These are phyloP conservation scores for Rhaphigaster nebulosa DNA, from an alignment of 2,888 invertebrate genomes.

Conservation along the genomic window DNA sequence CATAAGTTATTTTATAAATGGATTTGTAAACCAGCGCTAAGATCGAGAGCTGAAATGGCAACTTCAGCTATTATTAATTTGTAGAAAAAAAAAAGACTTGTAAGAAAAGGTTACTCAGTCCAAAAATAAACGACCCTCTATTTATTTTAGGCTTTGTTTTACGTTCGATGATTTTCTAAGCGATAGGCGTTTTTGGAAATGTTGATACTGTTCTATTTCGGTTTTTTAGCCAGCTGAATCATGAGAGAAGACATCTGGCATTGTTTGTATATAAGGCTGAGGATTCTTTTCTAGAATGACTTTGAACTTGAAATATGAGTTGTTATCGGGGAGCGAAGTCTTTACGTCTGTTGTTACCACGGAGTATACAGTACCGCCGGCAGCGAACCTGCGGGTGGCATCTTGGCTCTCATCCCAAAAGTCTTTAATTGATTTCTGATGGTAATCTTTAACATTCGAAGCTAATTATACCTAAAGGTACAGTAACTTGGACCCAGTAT, in stretches of 20 bases:
- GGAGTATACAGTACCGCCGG: constrained; percentile 17
- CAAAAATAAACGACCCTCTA: not conserved
- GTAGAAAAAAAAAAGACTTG: not conserved
- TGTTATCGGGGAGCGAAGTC: not conserved
- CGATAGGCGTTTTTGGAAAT: constrained; percentile 41
- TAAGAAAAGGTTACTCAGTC: constrained; percentile 28
- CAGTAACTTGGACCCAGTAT: no score
- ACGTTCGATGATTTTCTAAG: not conserved
- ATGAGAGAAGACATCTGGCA: constrained; percentile 40
- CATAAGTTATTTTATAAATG: constrained; percentile 32
- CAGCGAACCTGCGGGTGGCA: constrained; percentile 4
- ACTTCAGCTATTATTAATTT: constrained; percentile 30
- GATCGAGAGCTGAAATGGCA: constrained; percentile 9
- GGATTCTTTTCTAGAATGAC: constrained; percentile 36
- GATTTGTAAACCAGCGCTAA: constrained; percentile 7
- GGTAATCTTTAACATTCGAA: not conserved
- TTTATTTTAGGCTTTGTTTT: constrained; percentile 38
- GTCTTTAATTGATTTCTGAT: not conserved
- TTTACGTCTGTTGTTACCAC: not conserved
- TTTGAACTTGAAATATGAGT: constrained; percentile 49
- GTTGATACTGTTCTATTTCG: constrained; percentile 38
- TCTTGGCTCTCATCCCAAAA: not conserved
- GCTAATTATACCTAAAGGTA: no score
- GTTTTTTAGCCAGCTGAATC: constrained; percentile 33
- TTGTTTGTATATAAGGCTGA: constrained; percentile 39